Conservation (phyloP, 2,797 vertebrate species). For the Arremon aurantiirostris region DNA sequence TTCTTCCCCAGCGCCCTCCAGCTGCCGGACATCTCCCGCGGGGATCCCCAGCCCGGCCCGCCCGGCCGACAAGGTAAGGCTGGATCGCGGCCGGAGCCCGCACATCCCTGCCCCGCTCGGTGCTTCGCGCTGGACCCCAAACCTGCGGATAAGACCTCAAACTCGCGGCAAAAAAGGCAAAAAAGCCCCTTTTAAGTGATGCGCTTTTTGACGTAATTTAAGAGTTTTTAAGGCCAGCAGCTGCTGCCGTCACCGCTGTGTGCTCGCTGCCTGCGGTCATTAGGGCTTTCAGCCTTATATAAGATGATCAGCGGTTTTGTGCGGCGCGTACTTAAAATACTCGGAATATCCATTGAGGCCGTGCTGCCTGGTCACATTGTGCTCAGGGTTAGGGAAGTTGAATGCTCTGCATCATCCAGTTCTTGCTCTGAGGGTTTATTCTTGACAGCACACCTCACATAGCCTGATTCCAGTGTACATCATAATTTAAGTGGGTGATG, state of each 20-base stretch:
- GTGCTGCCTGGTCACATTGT: accelerated
- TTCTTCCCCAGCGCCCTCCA: constrained; percentile 11
- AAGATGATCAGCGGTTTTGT: neutral
- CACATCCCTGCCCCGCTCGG: neutral
- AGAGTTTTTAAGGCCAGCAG: neutral
- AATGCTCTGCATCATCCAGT: accelerated
- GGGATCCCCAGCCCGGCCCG: neutral
- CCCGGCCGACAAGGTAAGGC: constrained; percentile 62
- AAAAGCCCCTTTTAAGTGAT: neutral
- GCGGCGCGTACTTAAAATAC: neutral
- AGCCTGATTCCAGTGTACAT: neutral
- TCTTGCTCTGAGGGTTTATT: neutral
- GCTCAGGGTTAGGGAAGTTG: neutral
- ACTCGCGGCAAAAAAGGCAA: neutral
- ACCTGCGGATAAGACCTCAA: accelerated
- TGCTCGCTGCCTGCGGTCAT: neutral
- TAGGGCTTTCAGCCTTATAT: neutral
- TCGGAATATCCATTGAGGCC: neutral
- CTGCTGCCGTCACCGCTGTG: neutral
- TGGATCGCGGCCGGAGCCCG: neutral
- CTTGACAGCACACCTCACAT: neutral
- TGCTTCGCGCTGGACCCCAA: neutral
- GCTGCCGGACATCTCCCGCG: constrained; percentile 30
- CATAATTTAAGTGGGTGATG: neutral
- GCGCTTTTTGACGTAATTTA: neutral